A percentile compares a stretch with the other conserved stretches of the same genome.
Conservation (phyloP, 1,140 invertebrate species). For the Rhynchophorus ferrugineus region DNA sequence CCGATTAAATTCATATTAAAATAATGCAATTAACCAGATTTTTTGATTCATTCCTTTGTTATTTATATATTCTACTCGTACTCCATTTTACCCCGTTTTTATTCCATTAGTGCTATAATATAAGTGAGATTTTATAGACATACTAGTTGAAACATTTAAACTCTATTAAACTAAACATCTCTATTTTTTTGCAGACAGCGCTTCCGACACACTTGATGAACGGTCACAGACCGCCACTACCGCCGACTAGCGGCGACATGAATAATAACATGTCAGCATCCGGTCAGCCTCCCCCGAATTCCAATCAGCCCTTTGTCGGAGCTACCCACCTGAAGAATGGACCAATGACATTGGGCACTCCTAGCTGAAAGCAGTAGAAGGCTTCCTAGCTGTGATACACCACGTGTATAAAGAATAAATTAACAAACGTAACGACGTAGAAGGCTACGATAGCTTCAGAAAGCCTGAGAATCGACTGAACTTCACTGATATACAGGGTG, state of each 20-base stretch:
- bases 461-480: too few species aligned
- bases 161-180: too few species aligned
- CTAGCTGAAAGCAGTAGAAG: slow-evolving; percentile 37
- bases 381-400: slow-evolving; percentile 27
- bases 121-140: too few species aligned
- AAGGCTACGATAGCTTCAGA: too few species aligned
- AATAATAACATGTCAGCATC: slow-evolving; percentile 40
- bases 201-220: slow-evolving; percentile 39
- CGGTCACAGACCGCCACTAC: slow-evolving; percentile 34
- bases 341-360: slow-evolving; percentile 36
- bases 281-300: slow-evolving; percentile 32
- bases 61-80: too few species aligned
- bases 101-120: too few species aligned
- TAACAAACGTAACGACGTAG: too few species aligned
- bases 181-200: slow-evolving; percentile 34
- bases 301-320: slow-evolving; percentile 30
- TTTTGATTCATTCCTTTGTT: too few species aligned
- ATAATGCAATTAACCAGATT: too few species aligned
- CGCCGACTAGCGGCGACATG: slow-evolving; percentile 36
- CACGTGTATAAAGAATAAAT: not conserved
- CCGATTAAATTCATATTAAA: too few species aligned
- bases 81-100: too few species aligned
- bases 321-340: slow-evolving; percentile 37
- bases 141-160: slow-evolving; percentile 1
- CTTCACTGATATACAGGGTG: too few species aligned